Conservation (phyloP, 2,797 vertebrate species). For the Diplodus sargus region DNA sequence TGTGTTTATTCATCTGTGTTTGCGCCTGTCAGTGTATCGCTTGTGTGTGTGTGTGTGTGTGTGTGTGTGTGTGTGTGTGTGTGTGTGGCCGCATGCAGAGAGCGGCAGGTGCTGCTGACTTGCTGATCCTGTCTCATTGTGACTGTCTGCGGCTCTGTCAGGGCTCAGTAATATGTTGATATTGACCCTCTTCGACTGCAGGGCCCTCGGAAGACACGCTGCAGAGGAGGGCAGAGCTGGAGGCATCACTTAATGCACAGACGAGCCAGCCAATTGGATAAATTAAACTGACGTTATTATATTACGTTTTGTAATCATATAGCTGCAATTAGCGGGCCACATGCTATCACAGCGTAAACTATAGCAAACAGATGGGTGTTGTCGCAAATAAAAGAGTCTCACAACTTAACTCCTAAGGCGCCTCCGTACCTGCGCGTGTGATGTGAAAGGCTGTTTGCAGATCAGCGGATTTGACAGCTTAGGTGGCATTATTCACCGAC, state of each 20-base stretch:
- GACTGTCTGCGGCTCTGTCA: conserved; percentile 84
- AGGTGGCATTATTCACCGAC: conserved; percentile 59
- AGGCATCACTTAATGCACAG: conserved; percentile 61
- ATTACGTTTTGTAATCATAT: conserved; percentile 58
- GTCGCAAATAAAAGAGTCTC: conserved; percentile 28
- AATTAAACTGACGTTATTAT: conserved; percentile 68
- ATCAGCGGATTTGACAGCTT: conserved; percentile 67
- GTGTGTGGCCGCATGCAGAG: conserved; percentile 54
- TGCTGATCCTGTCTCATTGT: conserved; percentile 86
- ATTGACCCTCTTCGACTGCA: conserved; percentile 81
- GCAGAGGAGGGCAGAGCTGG: conserved; percentile 40
- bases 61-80: conserved; percentile 30
- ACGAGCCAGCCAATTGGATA: conserved; percentile 63
- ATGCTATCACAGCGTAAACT: conserved; percentile 28
- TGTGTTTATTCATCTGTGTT: conserved; percentile 68
- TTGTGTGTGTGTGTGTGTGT: conserved; percentile 33
- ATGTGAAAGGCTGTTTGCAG: conserved; percentile 45
- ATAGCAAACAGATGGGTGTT: conserved; percentile 38
- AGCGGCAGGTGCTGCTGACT: conserved; percentile 84
- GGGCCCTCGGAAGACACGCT: conserved; percentile 62
- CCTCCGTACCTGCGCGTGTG: not conserved
- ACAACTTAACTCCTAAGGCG: conserved; percentile 9
- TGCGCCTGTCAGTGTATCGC: conserved; percentile 63
- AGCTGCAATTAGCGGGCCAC: conserved; percentile 49
- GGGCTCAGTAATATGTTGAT: conserved; percentile 84